Evolutionary conservation across 2,113 vertebrate genomes (phyloP).

Genomic region (Semnornis frantzii): DNA sequence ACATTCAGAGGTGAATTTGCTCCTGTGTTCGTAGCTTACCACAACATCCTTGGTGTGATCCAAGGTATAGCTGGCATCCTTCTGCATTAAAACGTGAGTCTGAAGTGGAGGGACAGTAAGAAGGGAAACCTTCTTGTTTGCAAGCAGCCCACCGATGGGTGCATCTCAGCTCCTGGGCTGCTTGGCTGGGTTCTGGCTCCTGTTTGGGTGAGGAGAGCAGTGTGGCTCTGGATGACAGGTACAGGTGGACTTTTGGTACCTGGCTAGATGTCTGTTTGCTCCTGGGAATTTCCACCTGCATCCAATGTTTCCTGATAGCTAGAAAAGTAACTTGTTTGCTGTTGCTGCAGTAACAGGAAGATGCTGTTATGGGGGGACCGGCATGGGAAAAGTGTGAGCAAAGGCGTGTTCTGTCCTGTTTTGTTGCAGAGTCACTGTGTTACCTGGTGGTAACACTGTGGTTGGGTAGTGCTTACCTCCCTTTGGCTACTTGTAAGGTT

Average conservation of each 20-base stretch:
- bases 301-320: neutral
- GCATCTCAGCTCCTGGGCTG: too few relatives aligned
- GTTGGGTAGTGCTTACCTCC: neutral
- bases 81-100: neutral
- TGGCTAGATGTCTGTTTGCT: neutral
- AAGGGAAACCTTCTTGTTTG: neutral
- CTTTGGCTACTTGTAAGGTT: neutral
- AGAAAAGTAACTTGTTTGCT: neutral
- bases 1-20: neutral
- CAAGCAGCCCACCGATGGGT: accelerated
- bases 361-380: neutral
- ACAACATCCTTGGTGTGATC: neutral
- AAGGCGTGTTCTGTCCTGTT: accelerated
- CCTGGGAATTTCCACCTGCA: neutral
- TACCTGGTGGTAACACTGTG: neutral
- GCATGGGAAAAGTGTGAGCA: neutral
- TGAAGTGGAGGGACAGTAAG: neutral
- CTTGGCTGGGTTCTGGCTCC: neutral
- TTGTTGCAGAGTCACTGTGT: accelerated
- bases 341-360: neutral
- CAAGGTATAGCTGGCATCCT: neutral
- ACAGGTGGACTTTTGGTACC: neutral
- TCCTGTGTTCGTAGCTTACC: neutral
- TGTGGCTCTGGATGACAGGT: neutral
- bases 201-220: neutral